Evolutionary conservation across 2,797 vertebrate species (phyloP).

Genomic region (Melanotaenia maccullochi): DNA sequence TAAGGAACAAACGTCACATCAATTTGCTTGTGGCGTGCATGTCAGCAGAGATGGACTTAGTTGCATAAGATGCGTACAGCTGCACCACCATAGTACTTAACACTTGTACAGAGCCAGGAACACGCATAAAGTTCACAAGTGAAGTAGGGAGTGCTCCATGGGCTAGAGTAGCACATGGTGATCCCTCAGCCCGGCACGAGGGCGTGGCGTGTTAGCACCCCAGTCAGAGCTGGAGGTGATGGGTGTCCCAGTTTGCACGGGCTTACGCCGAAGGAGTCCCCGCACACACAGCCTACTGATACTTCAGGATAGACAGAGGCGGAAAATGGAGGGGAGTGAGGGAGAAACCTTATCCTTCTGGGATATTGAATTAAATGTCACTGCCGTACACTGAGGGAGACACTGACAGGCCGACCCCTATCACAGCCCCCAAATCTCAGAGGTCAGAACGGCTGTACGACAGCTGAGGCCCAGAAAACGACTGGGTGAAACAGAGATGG

Average conservation of each 20-base stretch:
- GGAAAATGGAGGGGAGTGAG: constrained; percentile 63
- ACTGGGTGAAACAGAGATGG: constrained; percentile 53
- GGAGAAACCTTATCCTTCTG: constrained; percentile 80
- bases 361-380: constrained; percentile 88
- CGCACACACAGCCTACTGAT: constrained; percentile 44
- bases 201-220: constrained; percentile 58
- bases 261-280: constrained; percentile 51
- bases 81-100: constrained; percentile 62
- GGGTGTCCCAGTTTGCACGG: constrained; percentile 59
- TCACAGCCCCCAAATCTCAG: constrained; percentile 76
- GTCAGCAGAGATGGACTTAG: constrained; percentile 75
- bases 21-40: constrained; percentile 57
- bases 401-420: constrained; percentile 81
- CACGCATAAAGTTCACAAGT: constrained; percentile 59
- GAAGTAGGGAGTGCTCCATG: constrained; percentile 20
- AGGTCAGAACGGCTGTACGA: constrained; percentile 75
- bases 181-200: constrained; percentile 61
- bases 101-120: constrained; percentile 69
- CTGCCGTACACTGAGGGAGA: constrained; percentile 76
- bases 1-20: constrained; percentile 50
- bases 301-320: constrained; percentile 58
- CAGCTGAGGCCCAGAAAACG: constrained; percentile 72
- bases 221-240: constrained; percentile 34
- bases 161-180: constrained; percentile 62
- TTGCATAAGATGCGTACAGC: constrained; percentile 68